Conservation (phyloP, 2,888 invertebrate species). For the Troides oblongomaculatus region DNA sequence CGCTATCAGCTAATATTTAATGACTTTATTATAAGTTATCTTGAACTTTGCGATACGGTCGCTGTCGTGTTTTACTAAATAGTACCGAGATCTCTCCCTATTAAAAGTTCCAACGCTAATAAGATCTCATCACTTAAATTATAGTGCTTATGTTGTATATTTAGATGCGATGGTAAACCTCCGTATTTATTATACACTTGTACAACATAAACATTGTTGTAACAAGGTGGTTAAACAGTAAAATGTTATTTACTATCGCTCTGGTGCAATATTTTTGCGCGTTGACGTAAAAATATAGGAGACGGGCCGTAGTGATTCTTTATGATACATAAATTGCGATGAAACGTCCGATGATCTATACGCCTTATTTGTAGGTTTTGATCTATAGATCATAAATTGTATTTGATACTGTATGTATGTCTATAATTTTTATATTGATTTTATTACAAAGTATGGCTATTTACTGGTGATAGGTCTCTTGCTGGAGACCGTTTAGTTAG, state of each 20-base stretch:
- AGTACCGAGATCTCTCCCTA: too few species aligned
- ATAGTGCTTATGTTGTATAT: too few species aligned
- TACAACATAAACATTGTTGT: slow-evolving; percentile 19
- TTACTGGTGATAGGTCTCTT: too few species aligned
- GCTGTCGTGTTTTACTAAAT: too few species aligned
- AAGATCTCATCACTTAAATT: too few species aligned
- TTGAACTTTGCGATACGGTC: too few species aligned
- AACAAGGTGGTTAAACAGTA: slow-evolving; percentile 17
- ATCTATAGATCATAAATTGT: slow-evolving; percentile 4
- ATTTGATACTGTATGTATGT: not conserved
- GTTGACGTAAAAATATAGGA: slow-evolving; percentile 17
- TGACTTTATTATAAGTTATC: too few species aligned
- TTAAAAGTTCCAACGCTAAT: too few species aligned
- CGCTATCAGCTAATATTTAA: too few species aligned
- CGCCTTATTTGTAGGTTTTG: not conserved
- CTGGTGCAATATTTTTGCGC: slow-evolving; percentile 23
- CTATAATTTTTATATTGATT: not conserved
- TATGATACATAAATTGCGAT: slow-evolving; percentile 20
- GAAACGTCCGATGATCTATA: slow-evolving; percentile 14
- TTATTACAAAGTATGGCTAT: not conserved
- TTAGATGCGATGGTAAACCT: too few species aligned
- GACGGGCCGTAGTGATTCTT: slow-evolving; percentile 11
- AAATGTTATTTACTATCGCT: slow-evolving; percentile 22
- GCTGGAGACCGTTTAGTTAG: too few species aligned
- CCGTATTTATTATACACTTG: not conserved